These are phyloP conservation scores for Reticulitermes speratus DNA, from an alignment of 1,140 invertebrate genomes.

Conservation along the genomic window DNA sequence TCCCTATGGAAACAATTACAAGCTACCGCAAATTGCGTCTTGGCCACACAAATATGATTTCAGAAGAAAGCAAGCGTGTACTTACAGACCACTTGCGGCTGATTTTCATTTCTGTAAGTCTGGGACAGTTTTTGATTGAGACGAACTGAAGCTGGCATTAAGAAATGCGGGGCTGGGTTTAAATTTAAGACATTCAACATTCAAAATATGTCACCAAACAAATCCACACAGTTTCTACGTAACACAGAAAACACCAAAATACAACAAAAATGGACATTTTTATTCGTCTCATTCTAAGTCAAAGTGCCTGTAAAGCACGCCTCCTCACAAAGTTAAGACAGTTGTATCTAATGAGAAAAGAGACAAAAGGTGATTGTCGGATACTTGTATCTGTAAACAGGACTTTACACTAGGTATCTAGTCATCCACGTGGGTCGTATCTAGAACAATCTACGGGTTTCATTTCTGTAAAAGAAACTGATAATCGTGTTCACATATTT, in stretches of 20 bases:
- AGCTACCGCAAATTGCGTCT: too few species aligned
- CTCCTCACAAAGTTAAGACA: neutral
- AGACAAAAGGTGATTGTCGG: neutral
- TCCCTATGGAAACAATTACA: too few species aligned
- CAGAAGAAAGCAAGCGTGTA: too few species aligned
- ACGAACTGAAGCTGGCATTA: neutral
- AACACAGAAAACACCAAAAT: constrained; percentile 16
- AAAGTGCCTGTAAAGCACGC: neutral
- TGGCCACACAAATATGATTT: too few species aligned
- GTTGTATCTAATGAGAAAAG: neutral
- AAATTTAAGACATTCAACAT: neutral
- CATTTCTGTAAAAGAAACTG: neutral
- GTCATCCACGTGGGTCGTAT: neutral
- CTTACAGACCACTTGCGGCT: too few species aligned
- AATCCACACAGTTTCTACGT: neutral
- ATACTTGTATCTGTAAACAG: neutral
- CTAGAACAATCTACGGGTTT: neutral
- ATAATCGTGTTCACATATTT: neutral
- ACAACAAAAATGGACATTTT: neutral
- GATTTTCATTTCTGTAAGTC: too few species aligned
- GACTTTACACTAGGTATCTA: constrained; percentile 1
- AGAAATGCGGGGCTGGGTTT: neutral
- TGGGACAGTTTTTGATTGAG: too few species aligned
- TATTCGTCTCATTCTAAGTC: neutral
- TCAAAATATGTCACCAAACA: neutral